Base-by-base conservation (phyloP, 2,888 invertebrate genomes). In the Lepidochrysops patricia region DNA sequence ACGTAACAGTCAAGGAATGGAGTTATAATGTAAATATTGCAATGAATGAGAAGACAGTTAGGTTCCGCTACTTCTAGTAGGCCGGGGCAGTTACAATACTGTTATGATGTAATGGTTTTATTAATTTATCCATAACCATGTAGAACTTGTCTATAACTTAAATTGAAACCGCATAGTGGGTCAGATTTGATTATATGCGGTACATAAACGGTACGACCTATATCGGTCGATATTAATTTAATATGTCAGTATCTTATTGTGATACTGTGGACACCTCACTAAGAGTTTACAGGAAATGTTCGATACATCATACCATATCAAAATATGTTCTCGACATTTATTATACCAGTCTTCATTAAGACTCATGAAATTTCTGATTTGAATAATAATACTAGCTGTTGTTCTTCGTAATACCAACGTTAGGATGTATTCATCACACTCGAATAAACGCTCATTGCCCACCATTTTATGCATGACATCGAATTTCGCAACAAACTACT, bases 81-180 rank as follows among this genome's bases (percentile, higher is more conserved):
- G 68, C 64, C 66, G 66, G 63, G 75, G 71, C 71, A 80, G 76
- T 81, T 77, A 75, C 70, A 79, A 82, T 84, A 85, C 80, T 72
- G 75, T 74, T 77, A 76, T 70, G 69, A 74, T 26, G 12, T 49
- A 15, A 27, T 52, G 29, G 19, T 54, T 43, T 43, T 32, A 54
- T 54, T 54, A 54, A 54, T 54, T 54, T 54, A 54, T 54, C 1
- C 19, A 29, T 19, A 15, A 2, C 37, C 15, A 15, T 37, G 37
- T 37, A 12, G n/a, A 37, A 37, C 37, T 37, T 9, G 37, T 15
- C 5, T 37, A 15, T 15, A 15, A 37, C 37, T 37, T 15, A 15
- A 7, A 37, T 37, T 37, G 15, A 7, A 37, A 15, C 7, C 1
- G 15, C 15, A 3, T 29, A 5, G 4, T 29, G 29, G 7, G 29